Percentiles rank a stretch among this genome's conserved stretches.
Evolutionary conservation across 1,140 invertebrate genomes (phyloP).

Genomic region (Heliothis subflexa): DNA sequence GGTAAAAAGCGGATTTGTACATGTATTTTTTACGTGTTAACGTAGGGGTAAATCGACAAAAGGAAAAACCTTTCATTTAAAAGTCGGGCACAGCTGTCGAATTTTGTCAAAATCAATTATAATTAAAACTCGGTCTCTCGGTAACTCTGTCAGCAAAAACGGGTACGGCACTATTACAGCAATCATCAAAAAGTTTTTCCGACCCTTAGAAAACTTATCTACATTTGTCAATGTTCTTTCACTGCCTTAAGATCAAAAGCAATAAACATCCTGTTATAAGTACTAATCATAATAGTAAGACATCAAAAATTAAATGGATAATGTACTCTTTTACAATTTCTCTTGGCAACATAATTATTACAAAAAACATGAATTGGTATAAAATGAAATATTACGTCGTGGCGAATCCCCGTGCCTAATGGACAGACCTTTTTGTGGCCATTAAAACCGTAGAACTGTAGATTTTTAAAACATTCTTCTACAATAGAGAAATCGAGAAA

Average conservation of each 20-base stretch:
- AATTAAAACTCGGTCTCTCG: not conserved
- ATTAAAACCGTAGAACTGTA: slow-evolving; percentile 10
- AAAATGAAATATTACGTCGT: slow-evolving; percentile 50
- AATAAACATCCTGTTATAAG: not conserved
- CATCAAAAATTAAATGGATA: not conserved
- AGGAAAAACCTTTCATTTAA: too few relatives aligned
- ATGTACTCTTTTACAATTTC: slow-evolving; percentile 12
- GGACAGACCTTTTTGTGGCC: slow-evolving; percentile 48
- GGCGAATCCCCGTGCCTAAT: slow-evolving; percentile 46
- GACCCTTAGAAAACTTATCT: too few relatives aligned
- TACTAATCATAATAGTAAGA: not conserved
- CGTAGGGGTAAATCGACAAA: too few relatives aligned
- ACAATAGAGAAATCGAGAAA: too few relatives aligned
- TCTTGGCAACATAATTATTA: slow-evolving; percentile 13
- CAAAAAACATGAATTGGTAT: slow-evolving; percentile 42
- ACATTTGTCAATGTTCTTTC: not conserved
- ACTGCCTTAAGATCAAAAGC: not conserved
- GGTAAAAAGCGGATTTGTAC: not conserved
- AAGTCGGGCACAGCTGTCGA: too few relatives aligned
- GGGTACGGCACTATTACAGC: too few relatives aligned
- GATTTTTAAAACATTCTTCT: too few relatives aligned
- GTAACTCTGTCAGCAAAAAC: too few relatives aligned
- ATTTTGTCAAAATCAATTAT: not conserved
- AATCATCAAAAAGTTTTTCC: too few relatives aligned
- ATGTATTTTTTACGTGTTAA: too few relatives aligned